Conservation (phyloP, 2,888 invertebrate genomes). For the Odontocolon sp. region DNA sequence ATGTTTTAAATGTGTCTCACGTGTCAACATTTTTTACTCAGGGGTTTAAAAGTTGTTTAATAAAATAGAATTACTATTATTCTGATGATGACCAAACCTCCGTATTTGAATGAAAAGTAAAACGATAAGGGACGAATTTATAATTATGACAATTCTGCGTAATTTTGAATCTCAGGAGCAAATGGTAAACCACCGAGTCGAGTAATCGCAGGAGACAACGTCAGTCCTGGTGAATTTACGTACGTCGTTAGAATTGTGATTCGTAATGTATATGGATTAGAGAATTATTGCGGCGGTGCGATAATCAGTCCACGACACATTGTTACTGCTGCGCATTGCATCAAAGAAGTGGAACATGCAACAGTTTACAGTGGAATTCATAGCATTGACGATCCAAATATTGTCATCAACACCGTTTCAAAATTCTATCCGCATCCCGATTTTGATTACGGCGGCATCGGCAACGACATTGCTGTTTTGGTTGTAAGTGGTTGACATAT, state of each 20-base stretch:
- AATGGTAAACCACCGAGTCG: background rate
- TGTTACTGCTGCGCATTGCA: constrained; percentile 8
- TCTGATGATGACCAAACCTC: too few relatives aligned
- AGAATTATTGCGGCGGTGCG: constrained; percentile 7
- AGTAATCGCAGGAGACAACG: background rate
- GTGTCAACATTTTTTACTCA: too few relatives aligned
- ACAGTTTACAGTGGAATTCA: background rate
- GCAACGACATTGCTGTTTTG: background rate
- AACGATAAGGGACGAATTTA: too few relatives aligned
- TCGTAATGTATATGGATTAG: background rate
- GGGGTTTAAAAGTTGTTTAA: too few relatives aligned
- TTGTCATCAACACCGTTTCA: background rate
- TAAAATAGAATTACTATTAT: too few relatives aligned
- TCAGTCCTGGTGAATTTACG: background rate
- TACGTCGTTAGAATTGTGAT: background rate
- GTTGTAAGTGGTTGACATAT: background rate
- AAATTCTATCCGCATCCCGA: background rate
- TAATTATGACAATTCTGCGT: too few relatives aligned
- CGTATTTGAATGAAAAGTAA: too few relatives aligned
- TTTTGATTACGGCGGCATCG: background rate
- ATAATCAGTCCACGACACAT: constrained; percentile 9
- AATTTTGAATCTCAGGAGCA: background rate
- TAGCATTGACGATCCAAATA: background rate
- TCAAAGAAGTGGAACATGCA: background rate
- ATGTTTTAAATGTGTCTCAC: too few relatives aligned